Evolutionary conservation across 2,113 vertebrate genomes (phyloP), one percentile per base, ranked within the genome.

Genomic region (Dipodomys merriami): DNA sequence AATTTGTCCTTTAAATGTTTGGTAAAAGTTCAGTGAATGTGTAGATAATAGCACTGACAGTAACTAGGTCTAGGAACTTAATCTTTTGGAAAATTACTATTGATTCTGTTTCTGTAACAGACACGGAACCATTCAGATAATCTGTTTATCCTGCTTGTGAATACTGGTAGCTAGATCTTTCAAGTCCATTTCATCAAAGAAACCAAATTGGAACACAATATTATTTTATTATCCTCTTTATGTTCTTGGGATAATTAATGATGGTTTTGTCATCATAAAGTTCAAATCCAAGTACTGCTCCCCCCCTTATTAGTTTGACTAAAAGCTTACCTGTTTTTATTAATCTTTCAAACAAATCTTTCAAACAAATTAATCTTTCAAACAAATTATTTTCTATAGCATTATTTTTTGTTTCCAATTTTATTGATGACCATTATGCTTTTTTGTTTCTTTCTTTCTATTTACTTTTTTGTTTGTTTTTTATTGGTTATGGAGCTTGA

Each of bases 81-180:
- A 39, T 69, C 6, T 80, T 80, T 88, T 64, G 30, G 80, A 76
- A 88, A 91, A 64, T 68, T 71, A 68, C 46, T 64, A 84, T 80
- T 76, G 9, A 84, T 69, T 88, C 9, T 64, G 49, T 53, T 81
- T 68, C 19, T 62, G 68, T 68, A 71, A 74, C 64, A 64, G 69
- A 7, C 27, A 20, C 4, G 27, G 44, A 62, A 65, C 46, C 72
- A 33, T 78, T 83, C 44, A 87, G 13, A 74, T 33, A 6, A 35
- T 7, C 53, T 73, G 15, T 90, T 68, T 62, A 69, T 83, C 6
- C 15, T 60, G 49, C 4, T 57, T 72, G 7, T 83, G 57, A 68
- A 22, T 68, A 78, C 67, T 90, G 30, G n/a, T 89, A 73, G 29
- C 67, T 73, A 6, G 1, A 9, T 65, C 82, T 73, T 62, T 69